A percentile compares a stretch with the other conserved stretches of the same genome.
phyloP scores from a whole-genome alignment of 1,140 invertebrate genomes.

The Nebria ingens region DNA sequence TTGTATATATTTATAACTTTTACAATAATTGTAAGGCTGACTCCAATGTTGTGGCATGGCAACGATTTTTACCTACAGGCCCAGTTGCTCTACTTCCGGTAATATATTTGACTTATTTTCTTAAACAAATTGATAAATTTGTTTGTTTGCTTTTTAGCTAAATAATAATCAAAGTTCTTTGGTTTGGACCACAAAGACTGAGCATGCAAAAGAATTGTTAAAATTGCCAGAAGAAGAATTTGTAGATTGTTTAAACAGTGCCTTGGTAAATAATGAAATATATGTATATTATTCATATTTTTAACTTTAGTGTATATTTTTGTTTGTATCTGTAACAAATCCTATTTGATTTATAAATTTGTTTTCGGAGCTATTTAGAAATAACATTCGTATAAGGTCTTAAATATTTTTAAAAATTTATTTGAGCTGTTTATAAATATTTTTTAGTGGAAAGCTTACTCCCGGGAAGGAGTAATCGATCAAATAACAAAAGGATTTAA shows the following conservation, averaged over 20 bases:
- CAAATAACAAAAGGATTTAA: conserved; percentile 44
- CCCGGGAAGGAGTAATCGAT: conserved; percentile 44
- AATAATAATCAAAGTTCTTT: conserved; percentile 68
- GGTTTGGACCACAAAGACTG: conserved; percentile 78
- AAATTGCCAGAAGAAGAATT: conserved; percentile 66
- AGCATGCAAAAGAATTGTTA: conserved; percentile 63
- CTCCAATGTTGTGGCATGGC: conserved; percentile 85
- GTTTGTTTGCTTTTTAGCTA: conserved; percentile 40
- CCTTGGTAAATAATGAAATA: conserved; percentile 52
- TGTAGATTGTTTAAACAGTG: conserved; percentile 80
- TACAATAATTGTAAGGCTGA: conserved; percentile 20
- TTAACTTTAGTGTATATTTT: conserved; percentile 1
- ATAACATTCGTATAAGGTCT: too few relatives aligned
- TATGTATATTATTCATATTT: conserved; percentile 14
- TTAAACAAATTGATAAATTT: conserved; percentile 15
- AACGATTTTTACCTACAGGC: conserved; percentile 84
- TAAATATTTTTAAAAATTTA: too few relatives aligned
- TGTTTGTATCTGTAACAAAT: not conserved
- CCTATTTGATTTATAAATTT: too few relatives aligned
- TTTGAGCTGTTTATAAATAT: conserved; percentile 1
- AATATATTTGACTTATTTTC: conserved; percentile 24
- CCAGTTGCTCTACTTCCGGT: conserved; percentile 86
- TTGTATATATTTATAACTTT: not conserved
- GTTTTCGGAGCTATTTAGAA: too few relatives aligned
- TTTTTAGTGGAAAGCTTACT: conserved; percentile 58